Conservation (phyloP, 1,140 invertebrate species). For the Epicauta chinensis region DNA sequence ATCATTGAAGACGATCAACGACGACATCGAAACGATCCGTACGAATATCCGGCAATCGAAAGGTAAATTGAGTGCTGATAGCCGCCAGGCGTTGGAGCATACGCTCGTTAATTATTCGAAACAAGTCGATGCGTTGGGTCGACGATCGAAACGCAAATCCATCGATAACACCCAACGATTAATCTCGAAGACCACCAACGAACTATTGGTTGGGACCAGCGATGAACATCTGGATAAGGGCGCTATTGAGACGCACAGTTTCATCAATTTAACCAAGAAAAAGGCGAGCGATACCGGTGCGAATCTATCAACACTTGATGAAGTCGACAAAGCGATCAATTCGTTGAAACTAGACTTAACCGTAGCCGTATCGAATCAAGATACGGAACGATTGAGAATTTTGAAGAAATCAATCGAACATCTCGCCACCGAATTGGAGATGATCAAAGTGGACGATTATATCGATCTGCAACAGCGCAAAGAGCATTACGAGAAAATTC, state of each 20-base stretch:
- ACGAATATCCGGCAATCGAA: not conserved
- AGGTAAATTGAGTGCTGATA: no score
- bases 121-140: no score
- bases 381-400: not conserved
- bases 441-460: constrained; percentile 18
- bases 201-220: no score
- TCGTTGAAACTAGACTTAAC: constrained; percentile 3
- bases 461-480: constrained; percentile 19
- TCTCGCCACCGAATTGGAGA: constrained; percentile 21
- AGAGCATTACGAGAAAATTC: constrained; percentile 11
- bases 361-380: constrained; percentile 1
- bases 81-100: no score
- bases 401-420: constrained; percentile 2
- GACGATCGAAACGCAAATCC: no score
- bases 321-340: constrained; percentile 1
- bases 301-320: not conserved
- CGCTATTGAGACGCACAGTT: no score
- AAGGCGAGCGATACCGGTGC: not conserved
- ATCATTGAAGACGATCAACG: not conserved
- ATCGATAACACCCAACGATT: no score
- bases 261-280: not conserved
- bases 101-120: no score
- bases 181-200: no score
- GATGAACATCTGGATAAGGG: no score
- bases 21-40: not conserved